phyloP scores from a whole-genome alignment of 2,113 vertebrate species.

The Tenrec ecaudatus region DNA sequence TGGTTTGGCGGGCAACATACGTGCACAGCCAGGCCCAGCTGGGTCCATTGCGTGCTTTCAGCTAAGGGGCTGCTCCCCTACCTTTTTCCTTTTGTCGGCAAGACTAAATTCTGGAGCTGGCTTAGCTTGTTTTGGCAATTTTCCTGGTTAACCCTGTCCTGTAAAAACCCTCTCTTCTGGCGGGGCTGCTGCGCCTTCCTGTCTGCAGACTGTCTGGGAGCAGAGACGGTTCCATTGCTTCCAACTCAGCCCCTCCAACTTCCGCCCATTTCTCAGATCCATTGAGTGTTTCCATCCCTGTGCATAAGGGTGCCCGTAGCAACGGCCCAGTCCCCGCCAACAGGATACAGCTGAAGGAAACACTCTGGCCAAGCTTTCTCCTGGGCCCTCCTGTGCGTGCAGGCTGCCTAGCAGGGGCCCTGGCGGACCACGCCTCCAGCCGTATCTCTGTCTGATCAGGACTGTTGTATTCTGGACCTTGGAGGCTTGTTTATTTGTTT shows the following conservation, averaged over 20 bases:
- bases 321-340: constrained; percentile 74
- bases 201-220: constrained; percentile 41
- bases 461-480: not conserved
- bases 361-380: constrained; percentile 71
- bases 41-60: constrained; percentile 53
- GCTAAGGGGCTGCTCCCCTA: constrained; percentile 38
- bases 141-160: constrained; percentile 34
- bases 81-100: constrained; percentile 34
- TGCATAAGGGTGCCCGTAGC: constrained; percentile 72
- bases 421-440: too few species aligned
- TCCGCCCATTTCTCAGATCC: constrained; percentile 76
- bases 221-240: constrained; percentile 11
- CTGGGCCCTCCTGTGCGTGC: constrained; percentile 55
- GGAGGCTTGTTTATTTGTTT: not conserved
- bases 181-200: constrained; percentile 44
- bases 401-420: too few species aligned
- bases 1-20: constrained; percentile 36
- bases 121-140: constrained; percentile 39
- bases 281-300: constrained; percentile 69
- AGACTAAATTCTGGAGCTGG: not conserved
- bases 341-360: constrained; percentile 85
- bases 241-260: constrained; percentile 19
- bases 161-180: not conserved
- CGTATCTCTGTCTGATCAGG: not conserved
- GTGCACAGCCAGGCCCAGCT: not conserved